phyloP scores from a whole-genome alignment of 2,888 invertebrate species.

The Lasiommata megera region DNA sequence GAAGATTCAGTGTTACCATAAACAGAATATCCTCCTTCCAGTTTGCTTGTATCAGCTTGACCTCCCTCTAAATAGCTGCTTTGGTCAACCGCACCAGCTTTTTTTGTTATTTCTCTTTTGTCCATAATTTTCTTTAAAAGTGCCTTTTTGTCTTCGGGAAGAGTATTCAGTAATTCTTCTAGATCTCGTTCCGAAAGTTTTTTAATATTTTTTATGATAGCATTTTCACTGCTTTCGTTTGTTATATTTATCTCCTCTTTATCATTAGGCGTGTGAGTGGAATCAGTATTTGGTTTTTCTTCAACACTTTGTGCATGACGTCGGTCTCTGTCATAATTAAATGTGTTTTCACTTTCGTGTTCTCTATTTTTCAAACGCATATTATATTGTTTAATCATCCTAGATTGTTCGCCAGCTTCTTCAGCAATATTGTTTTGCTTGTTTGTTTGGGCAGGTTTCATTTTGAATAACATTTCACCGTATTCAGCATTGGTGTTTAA shows the following conservation, averaged over 20 bases:
- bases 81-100: slow-evolving; percentile 64
- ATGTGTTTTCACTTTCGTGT: slow-evolving; percentile 39
- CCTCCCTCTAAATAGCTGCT: slow-evolving; percentile 56
- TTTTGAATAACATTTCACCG: slow-evolving; percentile 11
- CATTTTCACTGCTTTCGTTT: slow-evolving; percentile 58
- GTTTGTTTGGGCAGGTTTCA: background rate
- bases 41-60: slow-evolving; percentile 57
- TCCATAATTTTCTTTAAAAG: slow-evolving; percentile 66
- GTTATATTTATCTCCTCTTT: slow-evolving; percentile 7
- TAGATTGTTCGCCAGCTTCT: slow-evolving; percentile 10
- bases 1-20: slow-evolving; percentile 47
- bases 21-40: slow-evolving; percentile 47
- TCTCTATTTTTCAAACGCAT: slow-evolving; percentile 46
- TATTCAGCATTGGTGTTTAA: slow-evolving; percentile 5
- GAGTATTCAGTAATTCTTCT: slow-evolving; percentile 60
- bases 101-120: slow-evolving; percentile 73
- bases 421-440: slow-evolving; percentile 11
- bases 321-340: slow-evolving; percentile 48
- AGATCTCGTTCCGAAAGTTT: slow-evolving; percentile 62
- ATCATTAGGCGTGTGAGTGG: slow-evolving; percentile 7
- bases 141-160: slow-evolving; percentile 63
- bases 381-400: slow-evolving; percentile 32
- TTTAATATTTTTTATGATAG: slow-evolving; percentile 65
- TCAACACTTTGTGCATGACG: slow-evolving; percentile 40
- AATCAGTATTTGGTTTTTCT: slow-evolving; percentile 12